Evolutionary conservation across 2,797 vertebrate genomes (phyloP).

Genomic region (Sternotherus odoratus): DNA sequence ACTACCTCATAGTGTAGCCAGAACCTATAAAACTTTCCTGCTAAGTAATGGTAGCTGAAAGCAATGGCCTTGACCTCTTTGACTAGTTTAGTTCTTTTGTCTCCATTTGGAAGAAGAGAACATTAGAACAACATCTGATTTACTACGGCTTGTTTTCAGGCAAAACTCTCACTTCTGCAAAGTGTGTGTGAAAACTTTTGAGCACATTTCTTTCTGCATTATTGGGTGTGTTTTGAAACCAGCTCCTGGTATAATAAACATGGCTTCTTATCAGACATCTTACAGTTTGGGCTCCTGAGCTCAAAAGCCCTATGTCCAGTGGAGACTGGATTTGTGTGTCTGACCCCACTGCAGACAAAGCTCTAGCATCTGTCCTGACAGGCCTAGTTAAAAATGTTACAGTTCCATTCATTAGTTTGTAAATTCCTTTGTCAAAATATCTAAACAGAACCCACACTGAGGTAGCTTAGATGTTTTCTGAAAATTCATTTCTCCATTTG

Average conservation of each 20-base stretch:
- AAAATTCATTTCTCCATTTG: neutral
- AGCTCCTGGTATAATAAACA: neutral
- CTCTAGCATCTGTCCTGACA: neutral
- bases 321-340: neutral
- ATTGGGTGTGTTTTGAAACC: neutral
- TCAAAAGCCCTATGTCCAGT: neutral
- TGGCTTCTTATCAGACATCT: neutral
- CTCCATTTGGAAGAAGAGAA: neutral
- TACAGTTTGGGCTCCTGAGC: neutral
- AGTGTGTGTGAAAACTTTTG: too few relatives aligned
- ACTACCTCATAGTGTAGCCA: neutral
- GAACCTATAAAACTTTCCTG: neutral
- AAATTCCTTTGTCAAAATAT: neutral
- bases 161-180: too few relatives aligned
- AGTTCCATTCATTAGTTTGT: neutral
- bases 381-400: rapidly evolving
- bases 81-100: neutral
- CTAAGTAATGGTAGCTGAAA: neutral
- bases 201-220: neutral
- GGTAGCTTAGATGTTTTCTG: neutral
- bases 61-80: neutral
- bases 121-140: too few relatives aligned
- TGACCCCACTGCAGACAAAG: neutral
- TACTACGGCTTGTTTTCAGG: too few relatives aligned
- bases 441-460: neutral